Percentiles rank a stretch among this genome's conserved stretches.
Conservation (phyloP, 2,113 vertebrate species). For the Calypte anna region DNA sequence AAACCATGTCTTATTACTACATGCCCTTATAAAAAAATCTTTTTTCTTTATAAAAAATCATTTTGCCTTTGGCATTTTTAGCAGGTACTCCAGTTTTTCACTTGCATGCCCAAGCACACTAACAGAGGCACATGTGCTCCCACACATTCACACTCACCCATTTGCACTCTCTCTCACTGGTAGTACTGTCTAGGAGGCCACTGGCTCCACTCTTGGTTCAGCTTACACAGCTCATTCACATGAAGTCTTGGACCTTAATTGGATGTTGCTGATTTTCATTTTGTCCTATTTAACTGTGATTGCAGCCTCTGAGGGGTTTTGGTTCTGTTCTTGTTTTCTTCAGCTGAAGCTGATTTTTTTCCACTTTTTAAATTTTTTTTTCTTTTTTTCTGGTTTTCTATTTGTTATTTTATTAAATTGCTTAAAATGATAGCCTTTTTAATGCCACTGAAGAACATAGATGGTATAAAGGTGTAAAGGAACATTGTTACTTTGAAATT, state of each 20-base stretch:
- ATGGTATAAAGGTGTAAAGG: background rate
- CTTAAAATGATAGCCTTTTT: background rate
- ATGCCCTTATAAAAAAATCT: no score
- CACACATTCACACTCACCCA: background rate
- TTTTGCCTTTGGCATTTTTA: slow-evolving; percentile 15
- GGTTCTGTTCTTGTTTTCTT: background rate
- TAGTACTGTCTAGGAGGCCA: background rate
- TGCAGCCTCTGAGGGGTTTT: background rate
- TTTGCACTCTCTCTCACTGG: background rate
- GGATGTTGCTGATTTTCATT: background rate
- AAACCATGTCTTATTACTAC: no score
- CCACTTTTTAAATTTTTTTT: background rate
- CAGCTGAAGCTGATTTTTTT: background rate
- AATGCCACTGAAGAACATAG: background rate
- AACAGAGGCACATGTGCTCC: background rate
- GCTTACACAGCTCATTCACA: background rate
- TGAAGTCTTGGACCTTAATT: background rate
- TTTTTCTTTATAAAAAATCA: no score
- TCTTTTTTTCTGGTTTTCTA: background rate
- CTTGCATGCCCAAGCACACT: background rate
- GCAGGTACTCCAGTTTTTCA: slow-evolving; percentile 13
- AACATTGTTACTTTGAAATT: background rate
- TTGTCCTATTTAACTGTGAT: background rate
- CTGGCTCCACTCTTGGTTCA: background rate
- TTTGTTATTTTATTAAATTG: slow-evolving; percentile 14